These are phyloP conservation scores for Aleiodes sp. DNA, from an alignment of 1,140 invertebrate species.

Conservation along the genomic window DNA sequence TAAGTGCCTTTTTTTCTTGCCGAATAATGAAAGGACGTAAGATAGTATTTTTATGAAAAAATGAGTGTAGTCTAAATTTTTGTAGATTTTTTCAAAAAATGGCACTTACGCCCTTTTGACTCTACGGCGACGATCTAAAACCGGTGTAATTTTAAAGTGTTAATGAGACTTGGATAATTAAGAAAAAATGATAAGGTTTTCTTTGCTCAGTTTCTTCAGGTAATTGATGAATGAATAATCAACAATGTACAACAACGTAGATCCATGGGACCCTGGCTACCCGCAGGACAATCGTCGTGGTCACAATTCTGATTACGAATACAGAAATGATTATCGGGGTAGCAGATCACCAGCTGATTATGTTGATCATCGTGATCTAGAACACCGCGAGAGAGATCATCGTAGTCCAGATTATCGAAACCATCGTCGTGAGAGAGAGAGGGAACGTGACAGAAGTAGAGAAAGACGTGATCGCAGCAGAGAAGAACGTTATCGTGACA, in stretches of 20 bases:
- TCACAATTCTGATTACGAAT: slow-evolving; percentile 52
- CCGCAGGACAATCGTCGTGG: slow-evolving; percentile 54
- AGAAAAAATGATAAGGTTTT: not conserved
- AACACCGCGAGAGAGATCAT: slow-evolving; percentile 45
- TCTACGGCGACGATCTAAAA: too few species aligned
- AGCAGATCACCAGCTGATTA: slow-evolving; percentile 60
- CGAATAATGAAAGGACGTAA: too few species aligned
- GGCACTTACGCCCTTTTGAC: too few species aligned
- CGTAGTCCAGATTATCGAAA: slow-evolving; percentile 42
- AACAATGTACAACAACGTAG: slow-evolving; percentile 58
- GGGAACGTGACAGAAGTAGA: slow-evolving; percentile 33
- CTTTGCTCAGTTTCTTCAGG: slow-evolving; percentile 1
- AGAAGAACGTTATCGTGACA: slow-evolving; percentile 6
- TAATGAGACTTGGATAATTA: too few species aligned
- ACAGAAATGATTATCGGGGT: slow-evolving; percentile 53
- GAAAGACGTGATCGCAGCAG: slow-evolving; percentile 25
- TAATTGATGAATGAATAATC: slow-evolving; percentile 1
- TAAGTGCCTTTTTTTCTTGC: too few species aligned
- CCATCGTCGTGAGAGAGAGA: slow-evolving; percentile 40
- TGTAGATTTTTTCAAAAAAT: too few species aligned
- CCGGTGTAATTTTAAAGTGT: too few species aligned
- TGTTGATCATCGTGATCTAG: slow-evolving; percentile 55
- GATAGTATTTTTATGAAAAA: too few species aligned
- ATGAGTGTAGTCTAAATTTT: too few species aligned
- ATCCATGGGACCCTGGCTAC: slow-evolving; percentile 62